Evolutionary conservation across 2,888 invertebrate genomes (phyloP).

Genomic region (Agonopterix heracliana): DNA sequence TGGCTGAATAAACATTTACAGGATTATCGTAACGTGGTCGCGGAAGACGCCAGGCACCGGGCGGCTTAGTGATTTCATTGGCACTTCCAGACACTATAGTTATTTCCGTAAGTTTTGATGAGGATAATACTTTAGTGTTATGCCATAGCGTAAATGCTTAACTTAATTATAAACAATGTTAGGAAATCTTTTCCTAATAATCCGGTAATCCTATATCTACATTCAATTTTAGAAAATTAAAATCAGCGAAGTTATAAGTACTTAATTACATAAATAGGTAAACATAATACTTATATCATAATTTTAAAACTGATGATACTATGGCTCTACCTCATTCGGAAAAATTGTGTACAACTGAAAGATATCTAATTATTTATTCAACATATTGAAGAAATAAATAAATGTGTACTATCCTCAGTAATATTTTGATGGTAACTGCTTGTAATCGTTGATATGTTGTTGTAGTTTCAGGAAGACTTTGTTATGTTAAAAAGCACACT

Average conservation of each 20-base stretch:
- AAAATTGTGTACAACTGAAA: conserved; percentile 12
- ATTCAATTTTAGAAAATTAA: too few relatives aligned
- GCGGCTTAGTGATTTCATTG: conserved; percentile 32
- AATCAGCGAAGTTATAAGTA: too few relatives aligned
- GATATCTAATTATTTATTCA: conserved; percentile 4
- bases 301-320: too few relatives aligned
- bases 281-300: too few relatives aligned
- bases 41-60: conserved; percentile 6
- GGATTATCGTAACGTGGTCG: conserved; percentile 38
- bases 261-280: too few relatives aligned
- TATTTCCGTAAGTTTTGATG: conserved; percentile 25
- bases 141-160: too few relatives aligned
- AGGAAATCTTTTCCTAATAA: too few relatives aligned
- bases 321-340: too few relatives aligned
- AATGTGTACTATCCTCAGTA: conserved; percentile 32
- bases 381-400: conserved; percentile 30
- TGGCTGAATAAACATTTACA: conserved; percentile 66
- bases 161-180: too few relatives aligned
- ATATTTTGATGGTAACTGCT: conserved; percentile 34
- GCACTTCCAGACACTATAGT: conserved; percentile 21
- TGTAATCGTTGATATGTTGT: conserved; percentile 49
- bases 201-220: too few relatives aligned
- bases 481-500: conserved; percentile 55
- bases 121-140: neutral
- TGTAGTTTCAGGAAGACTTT: conserved; percentile 53